Evolutionary conservation across 2,888 invertebrate genomes (phyloP), one percentile per base, ranked within the genome.

Genomic region (Fragum sueziense): DNA sequence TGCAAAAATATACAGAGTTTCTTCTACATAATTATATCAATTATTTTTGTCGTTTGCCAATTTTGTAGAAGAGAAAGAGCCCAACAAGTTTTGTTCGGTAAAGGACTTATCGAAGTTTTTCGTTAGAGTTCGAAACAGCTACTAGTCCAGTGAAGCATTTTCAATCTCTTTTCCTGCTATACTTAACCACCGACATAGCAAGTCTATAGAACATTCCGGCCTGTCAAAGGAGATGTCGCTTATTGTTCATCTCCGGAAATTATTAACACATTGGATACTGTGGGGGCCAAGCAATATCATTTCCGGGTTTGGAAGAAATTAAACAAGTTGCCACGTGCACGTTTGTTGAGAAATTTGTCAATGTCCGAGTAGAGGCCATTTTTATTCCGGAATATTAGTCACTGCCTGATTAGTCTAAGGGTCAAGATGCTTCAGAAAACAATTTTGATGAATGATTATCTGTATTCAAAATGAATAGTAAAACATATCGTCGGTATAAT

Each of bases 251-350:
- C 22, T 11, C 70, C 70, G 70, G 70, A 70, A 70, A 70, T 70
- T 70, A 57, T 70, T 54, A 54, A 70, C 70, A 70, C 70, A 70
- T 70, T 70, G 41, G 65, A 33, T 27, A 65, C 22, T 41, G 65
- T 25, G 20, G 65, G 34, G 65, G 22, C 41, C 65, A 34, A 6
- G 7, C 34, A 34, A 65, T 33, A 34, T 65, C 65, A 65, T 65
- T 65, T 65, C 65, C 65, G 65, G 34, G 41, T 65, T 65, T 65
- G 41, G 57, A 57, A 57, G 9, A 41, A 41, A 41, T 65, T n/a
- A 65, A 65, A 41, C 65, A 41, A 65, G 41, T 65, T 31, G 65
- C 47, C 65, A 41, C 47, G 65, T 65, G 65, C 65, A n/a, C 9
- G 65, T 65, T 65, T 65, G 65, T 41, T 17, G 22, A 34, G 41